Conservation (phyloP, 2,113 vertebrate species). For the Galbula dea region DNA sequence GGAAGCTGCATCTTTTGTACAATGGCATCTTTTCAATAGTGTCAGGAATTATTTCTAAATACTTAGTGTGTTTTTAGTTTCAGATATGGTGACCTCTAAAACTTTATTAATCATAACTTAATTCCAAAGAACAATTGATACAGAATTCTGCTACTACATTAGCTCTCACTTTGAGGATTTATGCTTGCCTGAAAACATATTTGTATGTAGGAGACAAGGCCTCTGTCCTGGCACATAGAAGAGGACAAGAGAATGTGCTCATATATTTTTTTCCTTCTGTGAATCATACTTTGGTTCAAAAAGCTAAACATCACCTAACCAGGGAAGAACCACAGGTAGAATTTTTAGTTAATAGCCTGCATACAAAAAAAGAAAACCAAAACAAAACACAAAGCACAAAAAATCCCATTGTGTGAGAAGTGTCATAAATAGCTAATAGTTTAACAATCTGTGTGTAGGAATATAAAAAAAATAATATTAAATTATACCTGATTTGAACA, state of each 20-base stretch:
- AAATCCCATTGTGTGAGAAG: neutral
- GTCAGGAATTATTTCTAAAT: neutral
- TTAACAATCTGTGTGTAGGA: neutral
- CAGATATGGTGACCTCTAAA: neutral
- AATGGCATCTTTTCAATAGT: neutral
- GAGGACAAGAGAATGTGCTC: neutral
- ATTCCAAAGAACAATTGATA: neutral
- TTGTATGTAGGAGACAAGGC: neutral
- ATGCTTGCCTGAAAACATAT: neutral
- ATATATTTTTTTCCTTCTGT: neutral
- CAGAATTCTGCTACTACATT: neutral
- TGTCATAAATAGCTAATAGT: neutral
- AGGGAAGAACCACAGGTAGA: neutral
- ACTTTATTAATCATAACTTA: neutral
- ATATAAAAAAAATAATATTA: neutral
- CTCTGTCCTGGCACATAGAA: neutral
- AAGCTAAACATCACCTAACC: accelerated
- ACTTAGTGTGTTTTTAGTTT: neutral
- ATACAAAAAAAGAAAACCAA: neutral
- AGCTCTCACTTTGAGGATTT: neutral
- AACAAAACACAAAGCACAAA: accelerated
- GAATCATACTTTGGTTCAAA: neutral
- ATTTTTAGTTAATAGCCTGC: neutral
- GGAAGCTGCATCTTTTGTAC: neutral
- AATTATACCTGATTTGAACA: neutral